Percentiles rank a stretch among this genome's conserved stretches.
Evolutionary conservation across 2,797 vertebrate genomes (phyloP).

Genomic region (Macropus fuliginosus): DNA sequence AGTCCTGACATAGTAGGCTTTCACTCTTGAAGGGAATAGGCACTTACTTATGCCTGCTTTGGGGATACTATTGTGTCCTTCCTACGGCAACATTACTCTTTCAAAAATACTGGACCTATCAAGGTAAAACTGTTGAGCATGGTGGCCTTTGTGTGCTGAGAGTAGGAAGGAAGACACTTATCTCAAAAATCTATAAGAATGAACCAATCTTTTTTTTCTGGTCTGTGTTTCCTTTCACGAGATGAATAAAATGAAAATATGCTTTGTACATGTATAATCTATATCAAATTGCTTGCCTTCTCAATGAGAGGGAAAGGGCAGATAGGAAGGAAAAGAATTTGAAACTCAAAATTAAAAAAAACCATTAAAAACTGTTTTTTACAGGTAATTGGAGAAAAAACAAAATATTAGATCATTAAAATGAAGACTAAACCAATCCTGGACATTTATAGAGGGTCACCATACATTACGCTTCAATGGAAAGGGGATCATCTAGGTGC

Average conservation of each 20-base stretch:
- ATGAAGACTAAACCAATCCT: background rate
- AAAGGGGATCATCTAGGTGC: background rate
- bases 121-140: background rate
- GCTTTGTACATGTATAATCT: background rate
- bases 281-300: background rate
- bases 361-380: background rate
- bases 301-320: background rate
- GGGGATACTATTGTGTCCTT: background rate
- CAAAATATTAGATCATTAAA: background rate
- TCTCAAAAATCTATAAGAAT: background rate
- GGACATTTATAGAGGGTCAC: background rate
- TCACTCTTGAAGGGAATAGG: background rate
- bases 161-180: background rate
- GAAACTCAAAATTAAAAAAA: background rate
- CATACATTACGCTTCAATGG: background rate
- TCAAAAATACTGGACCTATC: background rate
- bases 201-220: background rate
- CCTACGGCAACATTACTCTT: background rate
- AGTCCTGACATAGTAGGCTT: background rate
- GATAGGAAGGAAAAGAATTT: background rate
- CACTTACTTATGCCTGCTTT: background rate
- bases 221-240: background rate
- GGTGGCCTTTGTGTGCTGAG: background rate
- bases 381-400: background rate
- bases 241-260: background rate